Conservation (phyloP, 2,888 invertebrate species). For the Conistra vaccinii region DNA sequence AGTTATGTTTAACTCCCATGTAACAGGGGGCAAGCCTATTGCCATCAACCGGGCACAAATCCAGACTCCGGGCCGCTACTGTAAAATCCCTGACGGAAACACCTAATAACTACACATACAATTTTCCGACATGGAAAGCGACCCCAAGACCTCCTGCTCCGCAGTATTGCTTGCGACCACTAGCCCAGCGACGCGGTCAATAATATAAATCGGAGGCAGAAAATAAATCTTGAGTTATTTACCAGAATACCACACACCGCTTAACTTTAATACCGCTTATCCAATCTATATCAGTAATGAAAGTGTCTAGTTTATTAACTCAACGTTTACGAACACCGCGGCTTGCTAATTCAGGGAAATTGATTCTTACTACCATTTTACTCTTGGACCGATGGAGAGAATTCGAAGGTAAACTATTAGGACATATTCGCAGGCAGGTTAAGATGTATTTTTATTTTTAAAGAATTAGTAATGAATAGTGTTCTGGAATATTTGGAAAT, state of each 20-base stretch:
- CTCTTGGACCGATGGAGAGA: constrained; percentile 7
- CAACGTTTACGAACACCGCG: constrained; percentile 21
- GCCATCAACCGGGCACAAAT: too few species aligned
- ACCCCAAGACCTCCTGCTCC: too few species aligned
- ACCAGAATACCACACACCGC: not conserved
- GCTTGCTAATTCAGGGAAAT: constrained; percentile 45
- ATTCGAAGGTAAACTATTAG: constrained; percentile 2
- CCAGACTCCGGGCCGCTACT: too few species aligned
- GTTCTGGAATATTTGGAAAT: not conserved
- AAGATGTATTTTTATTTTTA: not conserved
- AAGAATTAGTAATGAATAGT: not conserved
- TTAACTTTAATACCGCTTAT: constrained; percentile 9
- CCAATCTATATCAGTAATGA: constrained; percentile 27
- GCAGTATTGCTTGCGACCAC: too few species aligned
- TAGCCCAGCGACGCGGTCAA: too few species aligned
- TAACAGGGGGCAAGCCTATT: too few species aligned
- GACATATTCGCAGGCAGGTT: not conserved
- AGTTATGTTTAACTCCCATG: too few species aligned
- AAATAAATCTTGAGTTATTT: not conserved
- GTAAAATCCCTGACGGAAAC: too few species aligned
- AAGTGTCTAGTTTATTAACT: constrained; percentile 25
- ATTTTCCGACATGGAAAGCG: too few species aligned
- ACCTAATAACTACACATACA: too few species aligned
- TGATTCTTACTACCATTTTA: constrained; percentile 38
- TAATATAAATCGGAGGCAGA: too few species aligned